A percentile compares a stretch with the other conserved stretches of the same genome.
Conservation (phyloP, 2,888 invertebrate genomes). For the Dolomedes plantarius region DNA sequence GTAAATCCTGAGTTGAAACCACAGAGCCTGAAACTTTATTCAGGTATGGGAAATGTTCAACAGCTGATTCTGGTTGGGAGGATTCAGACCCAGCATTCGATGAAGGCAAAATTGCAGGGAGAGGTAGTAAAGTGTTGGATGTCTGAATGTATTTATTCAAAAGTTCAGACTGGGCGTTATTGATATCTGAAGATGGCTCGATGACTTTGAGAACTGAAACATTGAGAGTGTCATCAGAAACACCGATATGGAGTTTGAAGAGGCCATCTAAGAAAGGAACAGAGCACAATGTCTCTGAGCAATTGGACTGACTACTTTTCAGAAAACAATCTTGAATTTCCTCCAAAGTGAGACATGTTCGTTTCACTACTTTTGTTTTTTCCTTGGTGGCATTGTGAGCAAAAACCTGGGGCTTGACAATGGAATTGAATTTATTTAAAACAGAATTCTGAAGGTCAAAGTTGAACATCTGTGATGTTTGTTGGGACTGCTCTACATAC, state of each 20-base stretch:
- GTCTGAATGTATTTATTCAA: constrained; percentile 40
- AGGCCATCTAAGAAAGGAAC: constrained; percentile 41
- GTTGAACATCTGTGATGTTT: constrained; percentile 46
- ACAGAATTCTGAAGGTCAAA: background rate
- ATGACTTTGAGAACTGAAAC: constrained; percentile 59
- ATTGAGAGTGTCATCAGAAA: constrained; percentile 55
- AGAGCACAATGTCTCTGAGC: constrained; percentile 30
- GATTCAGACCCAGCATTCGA: constrained; percentile 47
- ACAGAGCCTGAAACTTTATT: background rate
- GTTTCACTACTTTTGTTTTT: constrained; percentile 56
- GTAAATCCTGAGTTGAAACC: too few species aligned
- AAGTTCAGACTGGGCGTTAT: background rate
- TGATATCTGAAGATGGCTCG: background rate
- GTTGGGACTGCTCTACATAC: constrained; percentile 51
- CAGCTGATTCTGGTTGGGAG: constrained; percentile 4
- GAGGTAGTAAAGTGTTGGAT: constrained; percentile 11
- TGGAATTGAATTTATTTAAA: background rate
- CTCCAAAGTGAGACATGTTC: constrained; percentile 48
- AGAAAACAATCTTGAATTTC: constrained; percentile 56
- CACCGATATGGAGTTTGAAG: constrained; percentile 33
- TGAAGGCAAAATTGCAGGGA: constrained; percentile 26
- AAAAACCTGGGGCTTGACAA: too few species aligned
- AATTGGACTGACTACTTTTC: constrained; percentile 22
- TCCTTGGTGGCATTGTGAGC: constrained; percentile 6
- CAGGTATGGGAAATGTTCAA: constrained; percentile 30